Base-by-base conservation (phyloP, 2,888 invertebrate genomes). In the Bombylius major region DNA sequence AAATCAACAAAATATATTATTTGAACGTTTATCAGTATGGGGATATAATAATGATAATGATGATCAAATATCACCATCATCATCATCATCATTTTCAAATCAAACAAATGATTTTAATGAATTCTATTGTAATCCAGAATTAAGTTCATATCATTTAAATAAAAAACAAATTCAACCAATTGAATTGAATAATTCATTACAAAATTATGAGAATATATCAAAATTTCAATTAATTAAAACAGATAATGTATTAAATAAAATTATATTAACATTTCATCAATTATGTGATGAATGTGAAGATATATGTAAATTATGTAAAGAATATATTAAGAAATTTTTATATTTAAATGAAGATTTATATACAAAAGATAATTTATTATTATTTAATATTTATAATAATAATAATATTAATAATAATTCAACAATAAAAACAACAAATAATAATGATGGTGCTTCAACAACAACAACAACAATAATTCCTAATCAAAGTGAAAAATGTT, bases 161-260 rank as follows among this genome's bases (percentile, higher is more conserved):
- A 45, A 14, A 59, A 51, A 55, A 56, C n/a, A 55, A 55, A 13
- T 36, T 44, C 55, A 53, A 31, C 65, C 69, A 13, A 58, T 66
- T n/a, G 62, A 65, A 53, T 60, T 69, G 0, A 63, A 64, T 42
- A 66, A 65, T 34, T 60, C 59, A 3, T 56, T 47, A 23, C 13
- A 61, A 32, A 61, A 65, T 57, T 58, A 60, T 32, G 89, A 91
- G 72, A 78, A 81, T 61, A 76, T 83, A 13, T 76, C 81, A 5
- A 70, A 89, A 42, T 74, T 86, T 42, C 82, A 86, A 61, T 71
- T 93, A 58, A 82, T 89, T 12, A 83, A 87, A 61, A 89, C 89
- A 33, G 91, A 93, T 71, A 91, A 91, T 68, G 76, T 85, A 51
- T 78, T 93, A 64, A 86, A 86, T 44, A 86, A 88, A 75, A 80